Base-by-base conservation (phyloP, 2,888 invertebrate species). In the Automeris io region DNA sequence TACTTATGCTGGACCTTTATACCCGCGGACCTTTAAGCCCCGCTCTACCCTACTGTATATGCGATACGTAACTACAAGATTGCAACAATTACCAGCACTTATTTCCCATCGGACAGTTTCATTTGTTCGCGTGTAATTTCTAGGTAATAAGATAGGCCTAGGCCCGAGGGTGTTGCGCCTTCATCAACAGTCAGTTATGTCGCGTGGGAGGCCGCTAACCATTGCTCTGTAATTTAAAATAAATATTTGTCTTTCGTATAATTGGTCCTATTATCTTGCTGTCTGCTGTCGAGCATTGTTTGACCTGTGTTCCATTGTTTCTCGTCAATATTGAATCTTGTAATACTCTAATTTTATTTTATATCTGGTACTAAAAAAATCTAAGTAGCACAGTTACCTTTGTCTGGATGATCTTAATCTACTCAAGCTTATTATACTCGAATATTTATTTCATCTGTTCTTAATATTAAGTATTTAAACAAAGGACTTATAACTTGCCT, bases 161-260 rank as follows among this genome's bases (percentile, higher is more conserved):
- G 61, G 68, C 69, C 69, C 51, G 57, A 61, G 62, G 70, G 70
- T 66, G 61, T 61, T 54, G 59, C 61, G 40, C 21, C 59, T 60
- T 62, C 63, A 55, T 57, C 75, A 78, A 80, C 76, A 61, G 69
- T 47, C 51, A 64, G 55, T 76, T 80, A 79, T 79, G 81, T 52
- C 66, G 70, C 66, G 80, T 78, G 71, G 79, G 78, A 69, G 76
- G 70, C 70, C 50, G 65, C 68, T 74, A 70, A 74, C 71, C 75
- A 76, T 71, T 69, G 62, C 60, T 63, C 73, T 69, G 73, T 76
- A 75, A 68, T 68, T 71, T 70, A 54, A 49, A 64, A 73, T 71
- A 77, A 80, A 80, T 82, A 80, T 82, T 81, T 82, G 78, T 80
- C 80, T 82, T 77, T 66, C 57, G 54, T 63, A 64, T 74, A 80